These are phyloP conservation scores for Thelaira solivaga DNA, from an alignment of 2,888 invertebrate genomes.

Conservation along the genomic window DNA sequence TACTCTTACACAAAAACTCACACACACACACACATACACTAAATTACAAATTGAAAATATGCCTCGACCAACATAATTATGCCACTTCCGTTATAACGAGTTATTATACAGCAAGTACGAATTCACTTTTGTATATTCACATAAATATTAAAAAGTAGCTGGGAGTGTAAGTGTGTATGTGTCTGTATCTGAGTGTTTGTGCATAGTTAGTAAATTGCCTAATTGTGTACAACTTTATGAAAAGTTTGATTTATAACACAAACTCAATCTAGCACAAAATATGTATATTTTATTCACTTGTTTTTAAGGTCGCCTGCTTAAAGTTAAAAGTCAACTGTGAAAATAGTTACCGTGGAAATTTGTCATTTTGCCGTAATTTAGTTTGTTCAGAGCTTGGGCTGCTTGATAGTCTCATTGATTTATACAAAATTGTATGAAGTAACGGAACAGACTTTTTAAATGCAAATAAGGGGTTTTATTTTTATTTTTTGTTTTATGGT, in stretches of 20 bases:
- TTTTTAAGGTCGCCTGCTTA: constrained; percentile 58
- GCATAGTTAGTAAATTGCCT: constrained; percentile 64
- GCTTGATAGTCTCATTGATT: not conserved
- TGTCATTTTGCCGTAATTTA: constrained; percentile 71
- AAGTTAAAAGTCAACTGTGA: constrained; percentile 72
- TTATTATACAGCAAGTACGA: not conserved
- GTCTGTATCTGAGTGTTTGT: not conserved
- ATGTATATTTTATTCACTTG: constrained; percentile 45
- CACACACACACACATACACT: not conserved
- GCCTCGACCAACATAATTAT: not conserved
- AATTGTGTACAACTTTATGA: constrained; percentile 74
- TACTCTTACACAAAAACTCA: not conserved
- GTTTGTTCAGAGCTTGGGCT: not conserved
- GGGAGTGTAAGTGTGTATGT: not conserved
- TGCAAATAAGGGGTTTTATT: constrained; percentile 9
- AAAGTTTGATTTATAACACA: constrained; percentile 74
- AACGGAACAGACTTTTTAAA: not conserved
- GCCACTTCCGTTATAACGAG: not conserved
- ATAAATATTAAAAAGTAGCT: not conserved
- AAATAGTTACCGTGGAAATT: constrained; percentile 73
- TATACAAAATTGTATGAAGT: not conserved
- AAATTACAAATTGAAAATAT: constrained; percentile 1
- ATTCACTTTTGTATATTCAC: no score
- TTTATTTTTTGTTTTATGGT: no score
- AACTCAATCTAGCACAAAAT: constrained; percentile 59